Base-by-base conservation (phyloP, 2,797 vertebrate genomes). In the Lepus townsendii region DNA sequence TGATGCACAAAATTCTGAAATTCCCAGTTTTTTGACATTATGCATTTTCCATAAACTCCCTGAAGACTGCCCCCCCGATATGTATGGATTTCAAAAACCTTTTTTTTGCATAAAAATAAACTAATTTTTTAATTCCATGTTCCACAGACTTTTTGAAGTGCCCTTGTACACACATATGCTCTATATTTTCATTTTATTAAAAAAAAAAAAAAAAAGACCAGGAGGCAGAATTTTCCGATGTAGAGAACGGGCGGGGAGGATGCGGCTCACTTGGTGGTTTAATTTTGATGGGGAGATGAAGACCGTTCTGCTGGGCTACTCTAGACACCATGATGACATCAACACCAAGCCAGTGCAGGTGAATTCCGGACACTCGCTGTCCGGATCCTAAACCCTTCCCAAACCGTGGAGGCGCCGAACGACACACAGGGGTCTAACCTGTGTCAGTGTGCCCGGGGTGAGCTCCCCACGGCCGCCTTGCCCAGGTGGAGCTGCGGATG, bases 131-230 rank as follows among this genome's bases (percentile, higher is more conserved):
- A 16, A 16, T 57, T 57, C 54, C 42, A 47, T 47, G 1, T 47
- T 19, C 54, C 54, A 57, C 14, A 57, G 54, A 57, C 54, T 57
- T 57, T 16, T 17, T 17, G 6, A 89, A 35, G 62, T 2, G 50
- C 7, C 35, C 7, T 3, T 0, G 5, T 0, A 20, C 35, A 32
- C 16, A 0, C 11, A 24, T 0, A 52, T 9, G 32, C 3, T n/a
- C 9, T 19, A 0, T 20, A 9, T 42, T 76, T 57, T 32, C 60
- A 57, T 14, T 66, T 42, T 22, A 60, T 35, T 77, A 35, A 88
- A 87, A 89, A 90, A 20, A 57, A 57, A 57, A n/a, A 57, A 57
- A 57, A 57, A 57, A 57, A 17, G 54, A 47, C 42, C 42, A 47
- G 16, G 54, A 68, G 38, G 30, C 32, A 62, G 78, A 27, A 10